phyloP scores from a whole-genome alignment of 2,113 vertebrate species.

The Amphilophus citrinellus region DNA sequence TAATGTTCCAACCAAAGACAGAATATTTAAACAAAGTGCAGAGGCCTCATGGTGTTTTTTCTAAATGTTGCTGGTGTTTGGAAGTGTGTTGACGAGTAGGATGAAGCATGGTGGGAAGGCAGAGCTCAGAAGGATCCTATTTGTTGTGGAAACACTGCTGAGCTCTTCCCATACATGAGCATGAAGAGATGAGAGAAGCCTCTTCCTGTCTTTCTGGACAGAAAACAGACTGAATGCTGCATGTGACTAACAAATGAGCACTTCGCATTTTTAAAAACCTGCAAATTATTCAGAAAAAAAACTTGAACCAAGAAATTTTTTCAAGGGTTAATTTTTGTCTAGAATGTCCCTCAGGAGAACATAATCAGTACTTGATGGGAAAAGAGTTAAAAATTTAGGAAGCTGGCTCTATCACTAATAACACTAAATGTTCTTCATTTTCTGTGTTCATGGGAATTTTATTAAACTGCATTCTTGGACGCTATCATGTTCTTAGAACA shows the following conservation, averaged over 20 bases:
- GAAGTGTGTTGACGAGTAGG: slow-evolving; percentile 7
- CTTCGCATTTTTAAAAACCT: not conserved
- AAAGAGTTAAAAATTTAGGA: no score
- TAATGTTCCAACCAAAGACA: not conserved
- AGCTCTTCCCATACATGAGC: slow-evolving; percentile 54
- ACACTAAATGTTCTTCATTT: not conserved
- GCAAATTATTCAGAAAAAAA: not conserved
- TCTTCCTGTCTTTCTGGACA: slow-evolving; percentile 15
- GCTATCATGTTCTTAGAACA: not conserved
- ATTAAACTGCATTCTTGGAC: not conserved
- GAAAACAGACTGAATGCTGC: slow-evolving; percentile 10
- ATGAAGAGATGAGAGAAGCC: not conserved
- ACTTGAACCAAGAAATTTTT: not conserved
- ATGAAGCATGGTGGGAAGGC: slow-evolving; percentile 35
- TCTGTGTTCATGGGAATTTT: not conserved
- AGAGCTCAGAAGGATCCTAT: slow-evolving; percentile 41
- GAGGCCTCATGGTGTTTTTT: not conserved
- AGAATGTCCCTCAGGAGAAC: not conserved
- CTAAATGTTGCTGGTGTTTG: not conserved
- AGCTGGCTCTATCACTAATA: not conserved
- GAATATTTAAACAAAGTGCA: not conserved
- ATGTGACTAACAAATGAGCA: not conserved
- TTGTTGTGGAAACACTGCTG: slow-evolving; percentile 75
- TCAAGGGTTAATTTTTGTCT: not conserved
- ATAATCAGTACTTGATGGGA: not conserved